Conservation (phyloP, 2,888 invertebrate genomes). For the Spodoptera littoralis region DNA sequence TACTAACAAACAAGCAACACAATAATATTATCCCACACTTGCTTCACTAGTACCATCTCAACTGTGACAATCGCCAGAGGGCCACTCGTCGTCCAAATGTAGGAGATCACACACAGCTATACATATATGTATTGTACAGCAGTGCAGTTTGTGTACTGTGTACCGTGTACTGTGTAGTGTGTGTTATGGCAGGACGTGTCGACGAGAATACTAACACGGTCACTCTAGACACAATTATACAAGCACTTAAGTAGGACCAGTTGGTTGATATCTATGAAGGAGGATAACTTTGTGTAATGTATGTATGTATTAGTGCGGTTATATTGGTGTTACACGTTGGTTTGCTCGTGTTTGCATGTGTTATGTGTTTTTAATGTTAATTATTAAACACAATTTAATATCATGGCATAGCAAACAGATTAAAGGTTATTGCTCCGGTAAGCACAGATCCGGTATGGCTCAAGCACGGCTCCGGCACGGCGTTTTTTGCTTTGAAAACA, state of each 20-base stretch:
- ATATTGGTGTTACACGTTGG: too few species aligned
- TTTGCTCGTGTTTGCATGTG: too few species aligned
- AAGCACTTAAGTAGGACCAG: constrained; percentile 19
- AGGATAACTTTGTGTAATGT: neutral
- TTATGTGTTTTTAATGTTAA: too few species aligned
- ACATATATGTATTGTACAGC: constrained; percentile 21
- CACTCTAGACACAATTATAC: constrained; percentile 27
- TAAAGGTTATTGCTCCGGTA: too few species aligned
- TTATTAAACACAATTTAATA: too few species aligned
- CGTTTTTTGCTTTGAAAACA: too few species aligned
- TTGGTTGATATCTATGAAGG: constrained; percentile 14
- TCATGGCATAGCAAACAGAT: too few species aligned
- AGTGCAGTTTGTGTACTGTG: constrained; percentile 34
- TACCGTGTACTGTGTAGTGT: constrained; percentile 35
- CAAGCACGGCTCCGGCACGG: too few species aligned
- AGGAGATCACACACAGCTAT: constrained; percentile 45
- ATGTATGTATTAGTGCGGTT: too few species aligned
- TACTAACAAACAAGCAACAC: too few species aligned
- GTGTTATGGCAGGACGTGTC: constrained; percentile 42
- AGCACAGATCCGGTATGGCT: too few species aligned
- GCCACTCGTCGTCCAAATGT: constrained; percentile 50
- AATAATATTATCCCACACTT: constrained; percentile 6
- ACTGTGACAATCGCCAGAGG: constrained; percentile 38
- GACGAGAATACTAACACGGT: constrained; percentile 33
- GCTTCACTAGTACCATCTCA: constrained; percentile 11